phyloP scores from a whole-genome alignment of 2,888 invertebrate species.

The Chrysodeixis includens region DNA sequence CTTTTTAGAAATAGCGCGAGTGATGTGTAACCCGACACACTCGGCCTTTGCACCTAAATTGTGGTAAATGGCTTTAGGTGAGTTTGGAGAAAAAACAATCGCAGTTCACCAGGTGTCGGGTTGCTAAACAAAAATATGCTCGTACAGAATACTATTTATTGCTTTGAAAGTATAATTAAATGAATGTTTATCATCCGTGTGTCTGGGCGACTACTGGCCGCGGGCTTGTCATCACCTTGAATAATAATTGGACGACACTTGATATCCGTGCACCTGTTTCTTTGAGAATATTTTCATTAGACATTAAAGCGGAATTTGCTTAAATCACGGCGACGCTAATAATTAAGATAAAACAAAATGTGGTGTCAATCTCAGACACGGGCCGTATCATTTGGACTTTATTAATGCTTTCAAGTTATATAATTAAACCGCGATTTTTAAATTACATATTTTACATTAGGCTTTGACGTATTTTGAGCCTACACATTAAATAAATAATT shows the following conservation, averaged over 20 bases:
- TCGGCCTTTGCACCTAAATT: slow-evolving; percentile 84
- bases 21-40: slow-evolving; percentile 74
- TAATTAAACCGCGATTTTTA: neutral
- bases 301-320: slow-evolving; percentile 56
- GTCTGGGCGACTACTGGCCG: slow-evolving; percentile 51
- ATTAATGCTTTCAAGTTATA: neutral
- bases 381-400: slow-evolving; percentile 10
- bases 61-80: slow-evolving; percentile 85
- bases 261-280: slow-evolving; percentile 70
- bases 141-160: slow-evolving; percentile 64
- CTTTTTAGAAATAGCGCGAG: slow-evolving; percentile 87
- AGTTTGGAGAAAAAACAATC: slow-evolving; percentile 83
- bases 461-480: too few species aligned
- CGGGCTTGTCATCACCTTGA: slow-evolving; percentile 66
- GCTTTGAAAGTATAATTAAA: slow-evolving; percentile 54
- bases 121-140: slow-evolving; percentile 61
- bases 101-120: slow-evolving; percentile 63
- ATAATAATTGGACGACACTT: slow-evolving; percentile 68
- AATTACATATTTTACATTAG: too few species aligned
- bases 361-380: slow-evolving; percentile 17
- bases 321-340: slow-evolving; percentile 50
- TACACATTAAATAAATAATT: too few species aligned
- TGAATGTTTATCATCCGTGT: slow-evolving; percentile 55
- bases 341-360: slow-evolving; percentile 39
- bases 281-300: slow-evolving; percentile 49